Evolutionary conservation across 2,888 invertebrate genomes (phyloP), one percentile per base, ranked within the genome.

Genomic region (Lysandra bellargus): DNA sequence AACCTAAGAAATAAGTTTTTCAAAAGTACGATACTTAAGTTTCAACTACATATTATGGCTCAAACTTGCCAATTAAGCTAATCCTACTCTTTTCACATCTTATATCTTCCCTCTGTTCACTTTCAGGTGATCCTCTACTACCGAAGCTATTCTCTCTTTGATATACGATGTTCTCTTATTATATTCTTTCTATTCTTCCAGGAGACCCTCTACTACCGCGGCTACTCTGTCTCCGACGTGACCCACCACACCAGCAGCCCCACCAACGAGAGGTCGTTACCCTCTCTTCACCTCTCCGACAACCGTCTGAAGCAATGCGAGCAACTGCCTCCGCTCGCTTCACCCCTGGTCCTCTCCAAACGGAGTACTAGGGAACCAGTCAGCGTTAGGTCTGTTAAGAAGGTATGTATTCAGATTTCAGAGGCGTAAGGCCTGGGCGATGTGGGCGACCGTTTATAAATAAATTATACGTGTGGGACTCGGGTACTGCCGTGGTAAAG

Each of bases 181-280:
- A 33, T 37, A 60, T 17, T n/a, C 5, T 60, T 6, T 23, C n/a
- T 61, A n/a, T 61, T 23, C 61, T 57, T 85, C 49, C 49, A 95
- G 95, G 95, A 95, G 88, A 95, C 95, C 0, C 85, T 95, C 0
- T 95, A 93, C 85, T 95, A 94, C 87, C 95, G 94, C 80, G 95
- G 94, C 37, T 90, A 92, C 82, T 85, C 91, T 0, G 92, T 94
- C 0, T 95, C 95, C 0, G 95, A 94, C 64, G 86, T 92, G 83
- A 94, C 94, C 0, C 93, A 90, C 0, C 88, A 87, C 3, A 89
- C 88, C 80, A 89, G 92, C 1, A 93, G 89, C 75, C 90, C 87
- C 1, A 92, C 92, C 81, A 92, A 93, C 14, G 87, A 90, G 0
- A 93, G 93, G 0, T 92, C 93, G 0, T 83, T 93, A 0, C 93